These are phyloP conservation scores for Trissolcus japonicus DNA, from an alignment of 2,888 invertebrate genomes.

Conservation along the genomic window DNA sequence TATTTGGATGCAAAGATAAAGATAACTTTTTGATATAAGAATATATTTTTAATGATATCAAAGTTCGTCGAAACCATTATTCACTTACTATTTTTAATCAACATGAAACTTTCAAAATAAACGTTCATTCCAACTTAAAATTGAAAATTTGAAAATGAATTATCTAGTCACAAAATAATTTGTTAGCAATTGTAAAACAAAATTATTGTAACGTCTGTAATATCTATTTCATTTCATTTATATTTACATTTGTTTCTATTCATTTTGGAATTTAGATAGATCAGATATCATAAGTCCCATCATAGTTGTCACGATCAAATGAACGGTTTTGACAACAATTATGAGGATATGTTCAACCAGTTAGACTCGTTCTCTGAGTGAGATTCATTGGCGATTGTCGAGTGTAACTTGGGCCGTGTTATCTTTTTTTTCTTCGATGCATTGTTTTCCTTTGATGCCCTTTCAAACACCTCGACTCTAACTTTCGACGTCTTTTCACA, in stretches of 20 bases:
- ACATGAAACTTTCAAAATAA: too few species aligned
- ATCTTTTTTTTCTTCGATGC: constrained; percentile 27
- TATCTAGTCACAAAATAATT: too few species aligned
- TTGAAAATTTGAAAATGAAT: too few species aligned
- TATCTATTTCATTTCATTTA: too few species aligned
- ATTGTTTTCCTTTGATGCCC: constrained; percentile 54
- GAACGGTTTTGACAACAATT: constrained; percentile 58
- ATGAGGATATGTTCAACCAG: constrained; percentile 59
- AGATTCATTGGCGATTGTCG: constrained; percentile 26
- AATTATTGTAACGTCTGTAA: too few species aligned
- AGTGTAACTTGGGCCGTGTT: constrained; percentile 18
- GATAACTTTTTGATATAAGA: background rate
- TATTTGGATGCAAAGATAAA: background rate
- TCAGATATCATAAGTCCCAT: constrained; percentile 25
- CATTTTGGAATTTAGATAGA: background rate
- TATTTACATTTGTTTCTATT: constrained; percentile 8
- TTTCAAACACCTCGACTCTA: constrained; percentile 44
- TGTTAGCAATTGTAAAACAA: too few species aligned
- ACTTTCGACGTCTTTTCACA: constrained; percentile 61
- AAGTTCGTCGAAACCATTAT: too few species aligned
- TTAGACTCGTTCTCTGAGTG: constrained; percentile 55
- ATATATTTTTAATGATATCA: too few species aligned
- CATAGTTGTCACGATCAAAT: constrained; percentile 38
- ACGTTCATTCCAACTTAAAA: too few species aligned
- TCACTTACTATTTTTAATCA: too few species aligned